Base-by-base conservation (phyloP, 2,797 vertebrate species). In the Odontamblyopus rebecca region DNA sequence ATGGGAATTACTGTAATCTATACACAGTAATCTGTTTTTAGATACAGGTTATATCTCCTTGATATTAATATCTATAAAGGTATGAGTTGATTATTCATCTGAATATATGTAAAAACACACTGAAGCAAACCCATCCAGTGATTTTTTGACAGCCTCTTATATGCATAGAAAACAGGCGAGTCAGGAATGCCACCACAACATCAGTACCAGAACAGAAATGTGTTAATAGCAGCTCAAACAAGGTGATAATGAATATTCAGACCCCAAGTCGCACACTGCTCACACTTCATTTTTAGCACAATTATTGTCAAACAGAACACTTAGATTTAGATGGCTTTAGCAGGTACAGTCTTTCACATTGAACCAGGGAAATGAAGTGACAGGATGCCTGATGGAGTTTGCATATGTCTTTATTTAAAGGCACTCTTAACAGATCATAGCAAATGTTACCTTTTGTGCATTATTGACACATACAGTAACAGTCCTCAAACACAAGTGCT, bases 321-420 rank as follows among this genome's bases (percentile, higher is more conserved):
- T 23, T 23, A 4, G 32, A 48, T 66, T 61, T 54, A 5, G 4
- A 69, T 70, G 72, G 51, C 2, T 38, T 70, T 50, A 74, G 56
- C 19, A 48, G 12, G 7, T 11, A 1, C 48, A 81, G n/a, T 56
- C 72, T 6, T 27, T 76, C 60, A 69, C 29, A 0, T n/a, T 26
- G 35, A 38, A 56, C 50, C 18, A 16, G 32, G 8, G 2, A 59
- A 69, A 60, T 27, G 67, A 79, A 70, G 74, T 26, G 77, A 38
- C 35, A 68, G 13, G 56, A 75, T 83, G 70, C 76, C 3, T 67
- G 15, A 63, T 68, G 76, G 68, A 80, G 78, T 87, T 81, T 67
- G 77, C 66, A 81, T 93, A 93, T 82, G 85, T 77, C 79, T 93
- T 93, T 93, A 93, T 93, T 94, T 84, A 89, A 94, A 94, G 93